Percentiles rank a stretch among this genome's conserved stretches.
Conservation (phyloP, 2,888 invertebrate species). For the Apodemia mormo region DNA sequence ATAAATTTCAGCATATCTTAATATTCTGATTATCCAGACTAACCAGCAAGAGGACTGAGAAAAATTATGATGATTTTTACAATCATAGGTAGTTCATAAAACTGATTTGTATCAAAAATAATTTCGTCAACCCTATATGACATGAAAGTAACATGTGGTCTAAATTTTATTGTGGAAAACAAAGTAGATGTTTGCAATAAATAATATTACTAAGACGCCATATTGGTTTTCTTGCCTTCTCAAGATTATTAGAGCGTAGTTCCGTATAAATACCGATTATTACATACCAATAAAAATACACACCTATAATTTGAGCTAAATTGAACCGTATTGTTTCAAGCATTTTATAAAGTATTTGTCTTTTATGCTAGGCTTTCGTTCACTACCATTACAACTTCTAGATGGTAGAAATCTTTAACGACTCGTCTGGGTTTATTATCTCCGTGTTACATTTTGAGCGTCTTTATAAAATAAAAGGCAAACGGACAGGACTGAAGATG, state of each 20-base stretch:
- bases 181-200: slow-evolving; percentile 11
- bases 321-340: background rate
- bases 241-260: background rate
- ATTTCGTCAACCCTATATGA: slow-evolving; percentile 25
- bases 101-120: background rate
- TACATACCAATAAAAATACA: background rate
- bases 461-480: no score
- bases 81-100: no score
- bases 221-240: background rate
- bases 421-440: background rate
- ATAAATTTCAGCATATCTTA: no score
- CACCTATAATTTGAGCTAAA: background rate
- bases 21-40: no score
- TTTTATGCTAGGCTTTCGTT: background rate
- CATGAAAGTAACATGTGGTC: slow-evolving; percentile 41
- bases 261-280: background rate
- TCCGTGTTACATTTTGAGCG: no score
- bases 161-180: slow-evolving; percentile 36
- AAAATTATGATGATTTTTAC: no score
- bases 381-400: background rate
- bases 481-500: no score
- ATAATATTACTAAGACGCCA: background rate
- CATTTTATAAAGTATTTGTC: no score
- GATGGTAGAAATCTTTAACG: no score
- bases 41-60: no score